These are phyloP conservation scores for Eubucco bourcierii DNA, from an alignment of 2,113 vertebrate genomes.

Conservation along the genomic window DNA sequence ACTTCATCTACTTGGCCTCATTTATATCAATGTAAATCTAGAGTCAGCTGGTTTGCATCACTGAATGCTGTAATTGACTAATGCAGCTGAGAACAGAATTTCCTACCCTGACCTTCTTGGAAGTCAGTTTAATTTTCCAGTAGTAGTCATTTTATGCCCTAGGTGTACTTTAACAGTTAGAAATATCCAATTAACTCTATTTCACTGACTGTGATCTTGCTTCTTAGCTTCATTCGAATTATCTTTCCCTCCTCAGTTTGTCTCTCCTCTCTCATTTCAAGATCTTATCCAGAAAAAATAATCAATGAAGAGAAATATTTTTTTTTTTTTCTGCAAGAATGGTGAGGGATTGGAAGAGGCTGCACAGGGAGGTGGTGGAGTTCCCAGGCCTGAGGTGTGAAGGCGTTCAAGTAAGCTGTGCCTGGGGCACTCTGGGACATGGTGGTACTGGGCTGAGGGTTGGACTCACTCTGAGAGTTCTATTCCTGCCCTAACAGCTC, in stretches of 20 bases:
- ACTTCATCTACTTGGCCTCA: not conserved
- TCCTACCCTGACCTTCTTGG: not conserved
- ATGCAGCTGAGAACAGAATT: conserved; percentile 1
- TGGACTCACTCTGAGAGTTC: no score
- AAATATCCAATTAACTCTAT: conserved; percentile 1
- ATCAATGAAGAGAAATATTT: no score
- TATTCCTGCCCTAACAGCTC: no score
- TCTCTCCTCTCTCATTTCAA: not conserved
- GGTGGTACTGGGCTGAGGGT: no score
- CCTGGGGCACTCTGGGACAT: no score
- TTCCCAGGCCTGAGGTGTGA: no score
- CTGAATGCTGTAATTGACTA: conserved; percentile 22
- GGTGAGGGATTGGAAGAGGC: no score
- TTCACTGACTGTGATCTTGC: not conserved
- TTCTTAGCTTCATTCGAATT: not conserved
- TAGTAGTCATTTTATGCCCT: conserved; percentile 2
- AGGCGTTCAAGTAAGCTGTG: no score
- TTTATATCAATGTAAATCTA: not conserved
- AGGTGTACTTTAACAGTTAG: not conserved
- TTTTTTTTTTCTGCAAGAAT: no score
- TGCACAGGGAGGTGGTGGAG: no score
- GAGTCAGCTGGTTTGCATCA: conserved; percentile 16
- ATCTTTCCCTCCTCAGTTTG: not conserved
- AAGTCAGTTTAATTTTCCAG: conserved; percentile 28
- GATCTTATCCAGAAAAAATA: not conserved